Evolutionary conservation across 2,797 vertebrate genomes (phyloP).

Genomic region (Clangula hyemalis): DNA sequence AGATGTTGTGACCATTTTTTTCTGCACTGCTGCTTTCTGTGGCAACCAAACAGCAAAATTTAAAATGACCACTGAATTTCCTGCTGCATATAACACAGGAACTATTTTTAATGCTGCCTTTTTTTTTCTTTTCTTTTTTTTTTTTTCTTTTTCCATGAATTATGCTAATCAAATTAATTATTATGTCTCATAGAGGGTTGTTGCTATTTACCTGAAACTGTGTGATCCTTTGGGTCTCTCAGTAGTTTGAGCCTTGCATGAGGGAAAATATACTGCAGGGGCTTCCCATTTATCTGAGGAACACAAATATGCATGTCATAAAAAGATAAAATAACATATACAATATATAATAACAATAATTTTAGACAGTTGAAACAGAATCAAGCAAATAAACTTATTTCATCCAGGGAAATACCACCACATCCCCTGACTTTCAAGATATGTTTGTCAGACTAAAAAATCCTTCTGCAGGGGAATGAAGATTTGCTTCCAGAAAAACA

Average conservation of each 20-base stretch:
- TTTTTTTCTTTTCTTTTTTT: not conserved
- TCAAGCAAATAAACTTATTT: not conserved
- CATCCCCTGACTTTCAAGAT: not conserved
- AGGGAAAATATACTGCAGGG: slow-evolving; percentile 91
- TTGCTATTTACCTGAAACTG: slow-evolving; percentile 90
- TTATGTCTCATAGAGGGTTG: not conserved
- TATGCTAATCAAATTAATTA: not conserved
- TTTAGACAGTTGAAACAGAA: not conserved
- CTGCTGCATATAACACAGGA: not conserved
- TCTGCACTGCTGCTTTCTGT: not conserved
- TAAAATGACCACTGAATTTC: not conserved
- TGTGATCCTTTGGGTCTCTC: slow-evolving; percentile 93
- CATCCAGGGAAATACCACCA: not conserved
- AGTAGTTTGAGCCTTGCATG: slow-evolving; percentile 90
- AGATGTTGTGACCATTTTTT: slow-evolving; percentile 14
- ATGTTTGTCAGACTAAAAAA: not conserved
- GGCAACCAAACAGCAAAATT: not conserved
- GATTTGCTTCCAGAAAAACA: not conserved
- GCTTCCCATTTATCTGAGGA: slow-evolving; percentile 87
- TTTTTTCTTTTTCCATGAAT: not conserved
- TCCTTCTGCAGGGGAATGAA: not conserved
- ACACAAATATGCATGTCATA: slow-evolving; percentile 64
- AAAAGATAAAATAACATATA: not conserved
- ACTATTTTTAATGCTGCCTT: not conserved
- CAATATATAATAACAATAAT: not conserved